A percentile compares a stretch with the other conserved stretches of the same genome.
Conservation (phyloP, 2,888 invertebrate genomes). For the Agriopis marginaria region DNA sequence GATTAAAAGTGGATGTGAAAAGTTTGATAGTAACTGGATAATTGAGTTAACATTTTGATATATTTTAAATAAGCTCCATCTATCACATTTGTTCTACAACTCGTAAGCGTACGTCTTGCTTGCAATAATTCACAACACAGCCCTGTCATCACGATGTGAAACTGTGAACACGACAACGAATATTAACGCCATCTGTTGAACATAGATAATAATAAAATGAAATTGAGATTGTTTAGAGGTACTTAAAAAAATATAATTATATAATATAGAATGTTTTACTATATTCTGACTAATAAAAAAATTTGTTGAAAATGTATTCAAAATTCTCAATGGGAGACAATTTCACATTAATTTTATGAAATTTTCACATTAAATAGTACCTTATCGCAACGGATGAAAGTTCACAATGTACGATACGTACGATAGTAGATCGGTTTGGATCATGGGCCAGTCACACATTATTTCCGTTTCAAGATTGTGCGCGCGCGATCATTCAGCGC, state of each 20-base stretch:
- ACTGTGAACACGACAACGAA: neutral
- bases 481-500: conserved; percentile 75
- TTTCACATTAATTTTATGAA: too few relatives aligned
- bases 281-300: too few relatives aligned
- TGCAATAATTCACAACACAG: neutral
- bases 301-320: too few relatives aligned
- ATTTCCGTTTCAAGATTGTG: conserved; percentile 72
- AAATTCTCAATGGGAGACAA: too few relatives aligned
- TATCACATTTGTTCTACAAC: neutral
- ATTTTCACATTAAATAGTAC: conserved; percentile 12
- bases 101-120: neutral
- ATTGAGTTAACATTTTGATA: neutral
- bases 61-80: neutral
- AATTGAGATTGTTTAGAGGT: too few relatives aligned
- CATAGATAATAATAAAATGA: neutral
- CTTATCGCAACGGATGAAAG: conserved; percentile 6
- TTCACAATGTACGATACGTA: conserved; percentile 12
- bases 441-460: conserved; percentile 47
- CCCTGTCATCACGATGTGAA: neutral
- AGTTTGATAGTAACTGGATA: neutral
- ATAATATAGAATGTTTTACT: too few relatives aligned
- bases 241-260: too few relatives aligned
- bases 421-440: neutral
- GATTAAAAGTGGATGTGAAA: neutral
- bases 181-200: neutral